phyloP scores from a whole-genome alignment of 2,888 invertebrate genomes.

The Tortricodes alternella region DNA sequence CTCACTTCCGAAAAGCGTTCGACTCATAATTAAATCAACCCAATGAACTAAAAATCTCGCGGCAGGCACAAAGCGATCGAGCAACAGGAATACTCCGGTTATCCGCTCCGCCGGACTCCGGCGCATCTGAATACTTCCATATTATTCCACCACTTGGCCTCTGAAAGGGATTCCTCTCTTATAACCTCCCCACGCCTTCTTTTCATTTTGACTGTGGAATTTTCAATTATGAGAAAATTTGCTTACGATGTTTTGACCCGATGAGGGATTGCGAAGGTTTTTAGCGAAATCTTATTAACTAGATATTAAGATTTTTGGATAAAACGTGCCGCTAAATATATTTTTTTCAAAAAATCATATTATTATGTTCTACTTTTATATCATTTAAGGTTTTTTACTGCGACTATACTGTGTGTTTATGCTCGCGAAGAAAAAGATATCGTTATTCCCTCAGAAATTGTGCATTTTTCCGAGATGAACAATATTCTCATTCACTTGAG shows the following conservation, averaged over 20 bases:
- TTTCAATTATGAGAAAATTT: constrained; percentile 29
- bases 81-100: no score
- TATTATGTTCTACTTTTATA: no score
- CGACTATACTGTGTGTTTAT: no score
- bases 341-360: not conserved
- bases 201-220: constrained; percentile 27
- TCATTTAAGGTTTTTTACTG: no score
- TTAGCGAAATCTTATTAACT: constrained; percentile 15
- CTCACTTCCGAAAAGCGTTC: not conserved
- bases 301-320: not conserved
- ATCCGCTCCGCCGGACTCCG: not conserved
- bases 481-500: no score
- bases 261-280: constrained; percentile 14
- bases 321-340: not conserved
- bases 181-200: constrained; percentile 9
- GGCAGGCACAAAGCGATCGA: constrained; percentile 8
- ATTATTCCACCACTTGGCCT: constrained; percentile 23
- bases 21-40: not conserved
- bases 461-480: no score
- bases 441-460: no score
- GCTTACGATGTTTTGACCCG: constrained; percentile 14
- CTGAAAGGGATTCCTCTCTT: constrained; percentile 22
- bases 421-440: no score
- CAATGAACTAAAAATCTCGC: constrained; percentile 1
- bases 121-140: constrained; percentile 10